A percentile compares a stretch with the other conserved stretches of the same genome.
These are phyloP conservation scores for Calliopum simillimum DNA, from an alignment of 2,888 invertebrate species.

Conservation along the genomic window DNA sequence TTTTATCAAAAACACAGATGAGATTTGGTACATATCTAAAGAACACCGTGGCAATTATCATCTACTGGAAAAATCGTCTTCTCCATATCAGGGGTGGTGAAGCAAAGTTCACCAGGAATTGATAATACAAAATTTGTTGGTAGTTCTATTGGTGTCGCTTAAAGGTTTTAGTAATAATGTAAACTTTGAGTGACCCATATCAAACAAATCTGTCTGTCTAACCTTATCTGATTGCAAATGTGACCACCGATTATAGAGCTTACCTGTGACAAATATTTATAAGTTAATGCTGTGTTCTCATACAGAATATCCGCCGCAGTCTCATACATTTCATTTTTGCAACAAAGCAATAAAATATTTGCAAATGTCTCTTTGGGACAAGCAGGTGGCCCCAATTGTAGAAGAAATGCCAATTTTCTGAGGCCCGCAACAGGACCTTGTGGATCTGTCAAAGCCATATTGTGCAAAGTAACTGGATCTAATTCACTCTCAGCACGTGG, in stretches of 20 bases:
- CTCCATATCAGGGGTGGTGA: too few species aligned
- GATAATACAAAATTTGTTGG: too few species aligned
- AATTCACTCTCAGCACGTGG: constrained; percentile 96
- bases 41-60: too few species aligned
- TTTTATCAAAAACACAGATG: too few species aligned
- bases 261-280: constrained; percentile 91
- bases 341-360: constrained; percentile 92
- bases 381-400: constrained; percentile 86
- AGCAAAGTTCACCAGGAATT: too few species aligned
- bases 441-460: constrained; percentile 91
- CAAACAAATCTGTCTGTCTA: too few species aligned
- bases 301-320: constrained; percentile 97
- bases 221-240: neutral
- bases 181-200: too few species aligned
- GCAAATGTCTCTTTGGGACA: constrained; percentile 98
- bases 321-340: constrained; percentile 97
- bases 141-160: too few species aligned
- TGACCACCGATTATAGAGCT: constrained; percentile 53
- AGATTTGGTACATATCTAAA: too few species aligned
- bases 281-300: constrained; percentile 96
- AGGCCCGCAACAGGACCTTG: constrained; percentile 91
- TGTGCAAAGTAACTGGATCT: constrained; percentile 97
- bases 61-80: too few species aligned
- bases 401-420: constrained; percentile 87
- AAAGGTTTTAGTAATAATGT: too few species aligned